Evolutionary conservation across 2,888 invertebrate species (phyloP).

Genomic region (Litoditis marina): DNA sequence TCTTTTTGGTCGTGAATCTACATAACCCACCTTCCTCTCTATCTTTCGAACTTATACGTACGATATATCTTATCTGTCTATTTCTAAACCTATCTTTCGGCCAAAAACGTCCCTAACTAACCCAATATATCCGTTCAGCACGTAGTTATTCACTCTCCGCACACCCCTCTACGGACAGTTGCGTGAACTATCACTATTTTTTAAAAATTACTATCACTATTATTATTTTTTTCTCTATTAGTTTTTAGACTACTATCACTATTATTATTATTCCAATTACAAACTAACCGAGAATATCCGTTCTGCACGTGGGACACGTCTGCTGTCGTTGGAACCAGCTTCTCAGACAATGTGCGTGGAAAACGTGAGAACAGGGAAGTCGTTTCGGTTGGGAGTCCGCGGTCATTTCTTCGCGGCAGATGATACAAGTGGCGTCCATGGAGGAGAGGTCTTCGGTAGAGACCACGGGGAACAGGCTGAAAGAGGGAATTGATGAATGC

Average conservation of each 20-base stretch:
- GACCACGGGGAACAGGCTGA: conserved; percentile 54
- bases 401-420: conserved; percentile 85
- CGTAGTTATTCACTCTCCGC: not conserved
- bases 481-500: not conserved
- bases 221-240: too few relatives aligned
- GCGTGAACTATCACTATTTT: too few relatives aligned
- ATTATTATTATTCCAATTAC: too few relatives aligned
- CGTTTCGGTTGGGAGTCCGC: conserved; percentile 75
- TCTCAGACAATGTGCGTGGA: conserved; percentile 92
- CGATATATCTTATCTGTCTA: too few relatives aligned
- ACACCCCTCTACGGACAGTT: not conserved
- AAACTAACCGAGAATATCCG: conserved; percentile 44
- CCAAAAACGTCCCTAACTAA: too few relatives aligned
- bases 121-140: too few relatives aligned
- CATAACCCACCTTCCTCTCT: too few relatives aligned
- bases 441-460: conserved; percentile 47
- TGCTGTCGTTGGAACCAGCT: conserved; percentile 99
- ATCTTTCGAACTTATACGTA: too few relatives aligned
- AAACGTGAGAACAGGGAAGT: conserved; percentile 96
- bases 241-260: too few relatives aligned
- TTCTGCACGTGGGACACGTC: conserved; percentile 90
- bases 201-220: too few relatives aligned
- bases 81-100: too few relatives aligned
- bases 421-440: conserved; percentile 82
- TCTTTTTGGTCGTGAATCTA: too few relatives aligned